Evolutionary conservation across 2,113 vertebrate species (phyloP).

Genomic region (Thalassoma bifasciatum): DNA sequence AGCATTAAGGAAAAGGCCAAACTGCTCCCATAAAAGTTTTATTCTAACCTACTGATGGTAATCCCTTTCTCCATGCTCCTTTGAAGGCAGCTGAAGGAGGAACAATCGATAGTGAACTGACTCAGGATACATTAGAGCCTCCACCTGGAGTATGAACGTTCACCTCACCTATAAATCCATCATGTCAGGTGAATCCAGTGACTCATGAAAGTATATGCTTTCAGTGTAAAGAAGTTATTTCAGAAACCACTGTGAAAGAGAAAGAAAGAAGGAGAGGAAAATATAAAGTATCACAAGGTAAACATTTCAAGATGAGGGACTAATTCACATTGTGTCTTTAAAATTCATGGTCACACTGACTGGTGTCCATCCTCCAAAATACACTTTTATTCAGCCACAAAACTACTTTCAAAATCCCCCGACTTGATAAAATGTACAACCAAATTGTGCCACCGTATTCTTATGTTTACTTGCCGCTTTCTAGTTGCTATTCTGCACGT

Average conservation of each 20-base stretch:
- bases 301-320: no score
- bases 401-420: no score
- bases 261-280: no score
- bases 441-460: no score
- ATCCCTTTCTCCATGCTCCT: slow-evolving; percentile 69
- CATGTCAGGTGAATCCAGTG: slow-evolving; percentile 62
- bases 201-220: slow-evolving; percentile 46
- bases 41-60: slow-evolving; percentile 58
- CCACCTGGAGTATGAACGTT: slow-evolving; percentile 69
- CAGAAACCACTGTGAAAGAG: neutral
- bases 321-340: no score
- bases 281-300: no score
- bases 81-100: slow-evolving; percentile 74
- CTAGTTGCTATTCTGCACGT: no score
- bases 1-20: slow-evolving; percentile 62
- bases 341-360: no score
- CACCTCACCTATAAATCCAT: slow-evolving; percentile 71
- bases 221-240: slow-evolving; percentile 3
- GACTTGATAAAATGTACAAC: no score
- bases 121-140: slow-evolving; percentile 72
- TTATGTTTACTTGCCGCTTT: no score
- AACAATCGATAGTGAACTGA: slow-evolving; percentile 79
- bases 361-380: no score
- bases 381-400: no score
- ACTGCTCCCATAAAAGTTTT: slow-evolving; percentile 71